Evolutionary conservation across 2,888 invertebrate species (phyloP), one percentile per base, ranked within the genome.

Genomic region (Dyspetes luteomarginatus): DNA sequence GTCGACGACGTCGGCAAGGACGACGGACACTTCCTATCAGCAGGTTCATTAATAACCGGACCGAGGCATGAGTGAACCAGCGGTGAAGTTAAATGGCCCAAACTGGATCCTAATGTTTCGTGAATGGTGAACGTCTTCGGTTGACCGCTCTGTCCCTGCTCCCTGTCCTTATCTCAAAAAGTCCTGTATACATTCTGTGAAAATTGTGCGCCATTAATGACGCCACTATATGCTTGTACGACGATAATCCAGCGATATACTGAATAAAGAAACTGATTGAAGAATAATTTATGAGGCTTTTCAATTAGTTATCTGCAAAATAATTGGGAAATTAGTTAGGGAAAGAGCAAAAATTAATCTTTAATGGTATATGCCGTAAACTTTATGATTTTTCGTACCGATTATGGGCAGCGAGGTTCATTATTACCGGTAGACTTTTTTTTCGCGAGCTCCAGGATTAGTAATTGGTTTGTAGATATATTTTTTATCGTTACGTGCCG

Each of bases 11-110:
- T 78, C 86, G 36, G 17, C 17, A 17, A 48, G 17, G 48, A 17
- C 88, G 87, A 87, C 86, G 90, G 90, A 91, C 91, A 89, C 88
- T 89, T 89, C 88, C 88, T 90, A 90, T 90, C 90, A 88, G 86
- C 85, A 88, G 74, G 87, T 89, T 90, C 88, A 90, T 90, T 90
- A 90, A 89, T 90, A 90, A 90, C 87, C 86, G 84, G 86, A 84
- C 88, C 85, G 85, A 86, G 85, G 78, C 69, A 71, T 7, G 72
- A 48, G 58, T 82, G 84, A 85, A 86, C 84, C 85, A 84, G 86
- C 85, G 85, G 84, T 85, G 78, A 85, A 86, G 84, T 84, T 89
- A 88, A 89, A 89, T 88, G 88, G 82, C 84, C 86, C 85, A 86
- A 86, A 84, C 83, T 85, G 83, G 85, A 84, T 86, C 82, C 82